phyloP scores from a whole-genome alignment of 35 echinoderm and acorn worm genomes.

The Ophiothrix spiculata region DNA sequence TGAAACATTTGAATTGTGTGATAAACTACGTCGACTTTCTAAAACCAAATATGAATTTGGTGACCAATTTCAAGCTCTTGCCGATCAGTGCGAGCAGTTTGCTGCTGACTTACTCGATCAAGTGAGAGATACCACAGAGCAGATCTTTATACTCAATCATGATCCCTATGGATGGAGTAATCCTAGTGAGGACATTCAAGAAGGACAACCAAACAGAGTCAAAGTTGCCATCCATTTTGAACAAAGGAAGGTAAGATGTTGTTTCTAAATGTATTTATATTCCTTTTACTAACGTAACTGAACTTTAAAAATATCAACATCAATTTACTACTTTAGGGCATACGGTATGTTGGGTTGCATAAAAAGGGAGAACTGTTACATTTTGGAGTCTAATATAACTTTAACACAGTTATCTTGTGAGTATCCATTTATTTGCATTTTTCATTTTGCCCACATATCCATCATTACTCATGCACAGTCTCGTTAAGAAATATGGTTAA shows the following conservation, averaged over 20 bases:
- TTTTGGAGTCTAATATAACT: no score
- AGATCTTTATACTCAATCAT: conserved; percentile 81
- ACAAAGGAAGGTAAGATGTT: conserved; percentile 86
- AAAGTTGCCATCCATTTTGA: conserved; percentile 92
- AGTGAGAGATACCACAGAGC: conserved; percentile 81
- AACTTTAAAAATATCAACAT: no score
- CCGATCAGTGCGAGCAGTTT: conserved; percentile 88
- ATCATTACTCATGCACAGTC: no score
- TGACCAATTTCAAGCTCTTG: conserved; percentile 86
- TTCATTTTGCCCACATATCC: no score
- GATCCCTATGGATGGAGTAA: conserved; percentile 94
- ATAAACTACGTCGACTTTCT: conserved; percentile 77
- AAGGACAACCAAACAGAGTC: conserved; percentile 75
- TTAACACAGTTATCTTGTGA: no score
- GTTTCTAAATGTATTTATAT: neutral
- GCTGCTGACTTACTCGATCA: conserved; percentile 92
- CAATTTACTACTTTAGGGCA: no score
- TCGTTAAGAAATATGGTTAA: no score
- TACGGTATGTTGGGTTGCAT: no score
- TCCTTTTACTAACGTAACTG: no score
- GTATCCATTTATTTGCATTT: no score
- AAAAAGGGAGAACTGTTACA: no score
- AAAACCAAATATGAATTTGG: conserved; percentile 91
- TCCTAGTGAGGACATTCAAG: conserved; percentile 54
- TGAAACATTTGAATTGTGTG: conserved; percentile 89